Evolutionary conservation across 2,797 vertebrate genomes (phyloP).

Genomic region (Ara ararauna): DNA sequence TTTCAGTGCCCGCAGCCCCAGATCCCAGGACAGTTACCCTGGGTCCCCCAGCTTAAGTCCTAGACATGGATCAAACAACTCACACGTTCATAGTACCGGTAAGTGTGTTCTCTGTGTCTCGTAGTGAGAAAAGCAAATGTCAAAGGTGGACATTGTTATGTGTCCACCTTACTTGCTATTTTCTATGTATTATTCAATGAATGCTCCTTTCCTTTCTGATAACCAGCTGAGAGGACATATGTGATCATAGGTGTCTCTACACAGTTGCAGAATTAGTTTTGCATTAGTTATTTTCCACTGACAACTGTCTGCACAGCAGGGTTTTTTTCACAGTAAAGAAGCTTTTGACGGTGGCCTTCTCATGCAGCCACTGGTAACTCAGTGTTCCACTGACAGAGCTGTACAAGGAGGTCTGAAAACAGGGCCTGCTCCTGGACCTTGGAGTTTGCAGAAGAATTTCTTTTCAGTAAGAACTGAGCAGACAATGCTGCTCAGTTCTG

Average conservation of each 20-base stretch:
- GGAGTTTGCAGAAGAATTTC: background rate
- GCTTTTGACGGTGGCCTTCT: background rate
- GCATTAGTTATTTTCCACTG: background rate
- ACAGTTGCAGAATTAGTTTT: background rate
- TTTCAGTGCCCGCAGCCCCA: conserved; percentile 90
- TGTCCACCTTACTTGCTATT: background rate
- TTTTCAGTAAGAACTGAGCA: background rate
- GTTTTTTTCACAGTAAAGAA: background rate
- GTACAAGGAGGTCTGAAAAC: background rate
- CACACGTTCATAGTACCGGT: conserved; percentile 82
- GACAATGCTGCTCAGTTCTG: background rate
- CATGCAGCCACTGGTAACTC: background rate
- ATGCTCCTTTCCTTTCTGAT: background rate
- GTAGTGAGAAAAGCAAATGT: background rate
- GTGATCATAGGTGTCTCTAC: background rate
- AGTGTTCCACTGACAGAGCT: background rate
- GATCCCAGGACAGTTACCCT: conserved; percentile 96
- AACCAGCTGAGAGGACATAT: background rate
- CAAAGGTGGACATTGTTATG: background rate
- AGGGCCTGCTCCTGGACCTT: background rate
- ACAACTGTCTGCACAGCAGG: background rate
- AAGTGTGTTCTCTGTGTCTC: conserved; percentile 12
- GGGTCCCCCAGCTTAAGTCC: conserved; percentile 93
- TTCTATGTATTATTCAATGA: background rate
- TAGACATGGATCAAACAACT: conserved; percentile 87